Evolutionary conservation across 2,113 vertebrate species (phyloP).

Genomic region (Macquaria australasica): DNA sequence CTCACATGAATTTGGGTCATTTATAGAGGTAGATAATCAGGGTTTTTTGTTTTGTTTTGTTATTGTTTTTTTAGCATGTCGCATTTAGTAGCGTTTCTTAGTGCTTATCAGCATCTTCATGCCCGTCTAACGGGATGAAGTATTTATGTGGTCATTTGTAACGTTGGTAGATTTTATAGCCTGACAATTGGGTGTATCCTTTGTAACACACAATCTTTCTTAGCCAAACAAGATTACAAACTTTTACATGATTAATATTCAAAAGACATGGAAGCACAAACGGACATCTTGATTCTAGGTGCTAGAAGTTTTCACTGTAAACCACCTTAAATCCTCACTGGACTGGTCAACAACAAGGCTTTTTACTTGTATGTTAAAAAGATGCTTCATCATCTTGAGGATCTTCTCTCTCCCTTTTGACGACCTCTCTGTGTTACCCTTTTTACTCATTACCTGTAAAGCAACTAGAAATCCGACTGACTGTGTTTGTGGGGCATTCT

Average conservation of each 20-base stretch:
- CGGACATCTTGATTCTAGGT: constrained; percentile 77
- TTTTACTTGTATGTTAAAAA: constrained; percentile 59
- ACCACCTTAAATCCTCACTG: constrained; percentile 76
- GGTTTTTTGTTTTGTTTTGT: constrained; percentile 49
- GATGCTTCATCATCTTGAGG: constrained; percentile 57
- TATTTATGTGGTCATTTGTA: constrained; percentile 77
- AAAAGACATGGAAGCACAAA: constrained; percentile 83
- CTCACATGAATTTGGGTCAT: constrained; percentile 77
- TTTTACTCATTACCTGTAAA: constrained; percentile 70
- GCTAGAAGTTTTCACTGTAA: constrained; percentile 82
- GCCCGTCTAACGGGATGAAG: constrained; percentile 76
- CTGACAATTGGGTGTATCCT: constrained; percentile 73
- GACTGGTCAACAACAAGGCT: constrained; percentile 65
- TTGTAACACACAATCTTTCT: constrained; percentile 76
- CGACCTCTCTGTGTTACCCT: constrained; percentile 50
- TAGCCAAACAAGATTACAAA: constrained; percentile 86
- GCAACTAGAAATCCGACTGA: constrained; percentile 78
- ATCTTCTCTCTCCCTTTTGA: constrained; percentile 47
- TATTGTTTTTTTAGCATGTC: constrained; percentile 59
- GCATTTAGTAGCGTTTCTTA: constrained; percentile 77
- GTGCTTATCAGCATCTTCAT: constrained; percentile 75
- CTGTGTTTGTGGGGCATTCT: constrained; percentile 86
- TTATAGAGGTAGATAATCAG: constrained; percentile 79
- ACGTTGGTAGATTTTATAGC: constrained; percentile 79
- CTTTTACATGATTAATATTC: constrained; percentile 74